phyloP scores from a whole-genome alignment of 2,888 invertebrate genomes.

The Pyralis farinalis region DNA sequence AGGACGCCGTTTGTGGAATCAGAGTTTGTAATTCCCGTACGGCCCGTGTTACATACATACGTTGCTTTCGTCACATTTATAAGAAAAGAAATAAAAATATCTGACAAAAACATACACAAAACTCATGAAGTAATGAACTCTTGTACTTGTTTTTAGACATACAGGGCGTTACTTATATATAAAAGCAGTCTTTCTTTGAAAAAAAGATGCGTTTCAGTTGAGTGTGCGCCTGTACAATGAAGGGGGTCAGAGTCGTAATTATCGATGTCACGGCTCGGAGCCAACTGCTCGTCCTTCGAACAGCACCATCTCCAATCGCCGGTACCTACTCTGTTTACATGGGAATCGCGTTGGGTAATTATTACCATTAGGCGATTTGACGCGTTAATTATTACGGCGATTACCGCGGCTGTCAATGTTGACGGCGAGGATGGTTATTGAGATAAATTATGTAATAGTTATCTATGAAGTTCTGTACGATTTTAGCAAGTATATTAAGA shows the following conservation, averaged over 20 bases:
- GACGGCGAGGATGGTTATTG: not conserved
- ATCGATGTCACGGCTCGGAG: slow-evolving; percentile 61
- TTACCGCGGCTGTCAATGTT: not conserved
- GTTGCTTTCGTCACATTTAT: no score
- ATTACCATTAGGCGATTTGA: not conserved
- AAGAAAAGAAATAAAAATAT: no score
- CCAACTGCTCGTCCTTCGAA: slow-evolving; percentile 2
- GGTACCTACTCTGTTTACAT: not conserved
- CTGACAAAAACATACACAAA: no score
- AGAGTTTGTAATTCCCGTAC: no score
- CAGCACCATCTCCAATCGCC: not conserved
- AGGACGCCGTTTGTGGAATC: no score
- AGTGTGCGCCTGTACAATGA: slow-evolving; percentile 28
- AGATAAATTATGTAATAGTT: not conserved
- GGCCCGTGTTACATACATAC: no score
- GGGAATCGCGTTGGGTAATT: not conserved
- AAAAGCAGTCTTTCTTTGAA: no score
- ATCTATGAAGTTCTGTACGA: no score
- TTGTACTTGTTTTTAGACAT: no score
- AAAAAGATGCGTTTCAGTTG: not conserved
- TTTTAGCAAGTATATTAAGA: no score
- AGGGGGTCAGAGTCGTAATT: slow-evolving; percentile 61
- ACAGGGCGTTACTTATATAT: no score
- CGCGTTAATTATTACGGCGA: not conserved
- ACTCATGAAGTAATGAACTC: no score